Evolutionary conservation across 2,888 invertebrate species (phyloP).

Genomic region (Keiferia lycopersicella): DNA sequence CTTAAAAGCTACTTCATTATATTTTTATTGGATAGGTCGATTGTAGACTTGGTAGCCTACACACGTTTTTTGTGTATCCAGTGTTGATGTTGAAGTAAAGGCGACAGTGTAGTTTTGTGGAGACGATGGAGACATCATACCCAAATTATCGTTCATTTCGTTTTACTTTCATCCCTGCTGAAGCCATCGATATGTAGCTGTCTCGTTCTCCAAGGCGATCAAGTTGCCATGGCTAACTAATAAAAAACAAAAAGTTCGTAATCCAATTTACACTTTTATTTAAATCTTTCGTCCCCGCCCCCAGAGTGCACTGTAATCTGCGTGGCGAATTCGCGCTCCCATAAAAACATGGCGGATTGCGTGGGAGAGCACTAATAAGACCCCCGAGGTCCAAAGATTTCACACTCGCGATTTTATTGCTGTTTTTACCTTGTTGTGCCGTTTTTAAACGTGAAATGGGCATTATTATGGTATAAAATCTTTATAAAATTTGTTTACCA

Average conservation of each 20-base stretch:
- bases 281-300: background rate
- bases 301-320: conserved; percentile 35
- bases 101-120: no score
- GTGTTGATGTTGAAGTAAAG: no score
- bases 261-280: conserved; percentile 12
- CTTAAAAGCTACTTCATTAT: no score
- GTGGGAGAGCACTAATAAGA: conserved; percentile 43
- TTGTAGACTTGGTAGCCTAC: no score
- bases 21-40: no score
- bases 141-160: no score
- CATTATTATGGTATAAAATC: background rate
- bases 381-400: conserved; percentile 39
- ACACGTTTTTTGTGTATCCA: no score
- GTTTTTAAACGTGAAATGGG: conserved; percentile 8
- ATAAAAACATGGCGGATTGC: conserved; percentile 20
- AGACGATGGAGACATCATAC: no score
- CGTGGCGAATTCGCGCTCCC: conserved; percentile 28
- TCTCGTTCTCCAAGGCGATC: no score
- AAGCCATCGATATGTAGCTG: no score
- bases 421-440: conserved; percentile 41
- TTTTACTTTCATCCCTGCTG: background rate
- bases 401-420: conserved; percentile 34
- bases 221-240: no score
- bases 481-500: no score
- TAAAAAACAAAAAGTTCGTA: background rate